Conservation (phyloP, 1,140 invertebrate species). For the Drosophila orena region DNA sequence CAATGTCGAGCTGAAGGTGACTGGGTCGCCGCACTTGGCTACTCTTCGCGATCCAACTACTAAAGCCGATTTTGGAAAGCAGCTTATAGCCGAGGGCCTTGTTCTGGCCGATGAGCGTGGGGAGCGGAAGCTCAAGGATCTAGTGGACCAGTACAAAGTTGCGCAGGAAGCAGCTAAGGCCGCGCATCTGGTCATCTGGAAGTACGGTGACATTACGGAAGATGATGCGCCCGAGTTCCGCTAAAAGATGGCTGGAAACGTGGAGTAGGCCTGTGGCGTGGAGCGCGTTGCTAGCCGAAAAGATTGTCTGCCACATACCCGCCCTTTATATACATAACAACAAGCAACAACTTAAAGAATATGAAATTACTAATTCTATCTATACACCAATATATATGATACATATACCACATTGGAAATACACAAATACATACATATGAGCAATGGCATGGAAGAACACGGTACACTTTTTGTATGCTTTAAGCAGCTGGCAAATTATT, state of each 20-base stretch:
- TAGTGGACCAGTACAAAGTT: slow-evolving; percentile 93
- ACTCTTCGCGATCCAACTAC: slow-evolving; percentile 90
- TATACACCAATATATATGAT: slow-evolving; percentile 71
- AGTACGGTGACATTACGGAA: slow-evolving; percentile 97
- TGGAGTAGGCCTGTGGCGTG: slow-evolving; percentile 69
- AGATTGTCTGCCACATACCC: slow-evolving; percentile 85
- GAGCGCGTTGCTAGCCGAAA: slow-evolving; percentile 70
- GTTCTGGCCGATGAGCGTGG: slow-evolving; percentile 92
- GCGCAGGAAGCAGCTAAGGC: slow-evolving; percentile 94
- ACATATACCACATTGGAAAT: slow-evolving; percentile 68
- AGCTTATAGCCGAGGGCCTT: slow-evolving; percentile 93
- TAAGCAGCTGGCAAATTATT: slow-evolving; percentile 58
- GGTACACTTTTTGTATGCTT: slow-evolving; percentile 65
- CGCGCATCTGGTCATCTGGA: slow-evolving; percentile 95
- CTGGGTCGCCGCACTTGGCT: slow-evolving; percentile 87
- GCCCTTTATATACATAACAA: slow-evolving; percentile 83
- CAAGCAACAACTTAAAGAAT: slow-evolving; percentile 76
- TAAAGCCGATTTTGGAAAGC: slow-evolving; percentile 93
- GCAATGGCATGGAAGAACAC: slow-evolving; percentile 44
- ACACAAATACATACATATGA: slow-evolving; percentile 52
- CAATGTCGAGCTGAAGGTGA: slow-evolving; percentile 89
- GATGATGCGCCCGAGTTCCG: slow-evolving; percentile 89
- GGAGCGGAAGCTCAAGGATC: slow-evolving; percentile 92
- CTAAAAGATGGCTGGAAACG: slow-evolving; percentile 58
- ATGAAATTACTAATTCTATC: slow-evolving; percentile 83